Evolutionary conservation across 1,140 invertebrate species (phyloP).

Genomic region (Drosophila orosa): DNA sequence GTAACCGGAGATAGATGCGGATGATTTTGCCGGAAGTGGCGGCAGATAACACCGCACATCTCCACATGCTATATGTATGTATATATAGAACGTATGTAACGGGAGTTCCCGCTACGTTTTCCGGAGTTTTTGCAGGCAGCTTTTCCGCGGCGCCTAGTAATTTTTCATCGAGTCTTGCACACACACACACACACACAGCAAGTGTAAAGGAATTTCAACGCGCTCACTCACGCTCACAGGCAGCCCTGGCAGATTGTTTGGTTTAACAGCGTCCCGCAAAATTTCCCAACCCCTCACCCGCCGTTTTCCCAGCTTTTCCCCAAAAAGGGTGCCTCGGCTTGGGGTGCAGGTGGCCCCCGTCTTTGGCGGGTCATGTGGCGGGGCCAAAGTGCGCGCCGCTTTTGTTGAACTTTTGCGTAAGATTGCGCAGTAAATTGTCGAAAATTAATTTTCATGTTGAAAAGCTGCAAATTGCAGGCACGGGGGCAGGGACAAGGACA

Average conservation of each 20-base stretch:
- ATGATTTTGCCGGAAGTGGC: conserved; percentile 33
- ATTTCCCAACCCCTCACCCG: not conserved
- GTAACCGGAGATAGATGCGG: conserved; percentile 65
- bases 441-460: conserved; percentile 83
- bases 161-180: conserved; percentile 77
- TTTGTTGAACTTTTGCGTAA: conserved; percentile 83
- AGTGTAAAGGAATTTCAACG: conserved; percentile 81
- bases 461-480: conserved; percentile 76
- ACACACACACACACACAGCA: conserved; percentile 40
- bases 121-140: conserved; percentile 7
- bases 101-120: conserved; percentile 5
- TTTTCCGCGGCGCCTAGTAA: conserved; percentile 46
- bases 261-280: conserved; percentile 56
- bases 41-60: conserved; percentile 23
- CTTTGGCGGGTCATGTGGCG: conserved; percentile 20
- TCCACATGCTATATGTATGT: not conserved
- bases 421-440: conserved; percentile 83
- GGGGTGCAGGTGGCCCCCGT: conserved; percentile 21
- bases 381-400: conserved; percentile 60
- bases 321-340: not conserved
- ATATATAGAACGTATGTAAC: not conserved
- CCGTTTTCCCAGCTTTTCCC: not conserved
- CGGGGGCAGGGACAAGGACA: not conserved
- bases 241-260: conserved; percentile 71
- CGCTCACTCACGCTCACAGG: conserved; percentile 61